A percentile compares a stretch with the other conserved stretches of the same genome.
Evolutionary conservation across 2,113 vertebrate genomes (phyloP).

Genomic region (Ornithorhynchus anatinus): DNA sequence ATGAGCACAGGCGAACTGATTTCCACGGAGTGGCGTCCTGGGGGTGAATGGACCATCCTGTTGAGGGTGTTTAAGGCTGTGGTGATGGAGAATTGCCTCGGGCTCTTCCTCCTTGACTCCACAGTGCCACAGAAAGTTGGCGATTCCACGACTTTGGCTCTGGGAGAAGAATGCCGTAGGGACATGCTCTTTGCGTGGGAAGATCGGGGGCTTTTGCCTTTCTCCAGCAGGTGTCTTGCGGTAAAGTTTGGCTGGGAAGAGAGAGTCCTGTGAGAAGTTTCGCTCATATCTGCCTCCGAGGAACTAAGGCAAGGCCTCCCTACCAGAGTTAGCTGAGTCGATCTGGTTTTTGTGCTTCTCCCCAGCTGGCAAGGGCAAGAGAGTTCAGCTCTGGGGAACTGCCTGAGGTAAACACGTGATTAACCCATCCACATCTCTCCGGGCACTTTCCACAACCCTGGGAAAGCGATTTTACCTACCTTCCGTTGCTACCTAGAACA

Average conservation of each 20-base stretch:
- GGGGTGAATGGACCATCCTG: conserved; percentile 68
- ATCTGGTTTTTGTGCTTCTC: too few species aligned
- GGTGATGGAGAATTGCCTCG: conserved; percentile 75
- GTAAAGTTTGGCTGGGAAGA: conserved; percentile 79
- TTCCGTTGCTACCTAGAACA: too few species aligned
- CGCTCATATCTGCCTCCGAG: too few species aligned
- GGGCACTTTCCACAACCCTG: too few species aligned
- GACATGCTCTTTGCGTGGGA: conserved; percentile 36
- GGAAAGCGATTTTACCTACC: too few species aligned
- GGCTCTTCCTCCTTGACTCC: conserved; percentile 69
- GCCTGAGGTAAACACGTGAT: too few species aligned
- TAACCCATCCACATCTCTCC: too few species aligned
- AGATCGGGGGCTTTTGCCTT: conserved; percentile 66
- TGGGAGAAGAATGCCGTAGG: conserved; percentile 58
- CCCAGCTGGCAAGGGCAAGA: too few species aligned
- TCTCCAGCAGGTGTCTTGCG: conserved; percentile 81
- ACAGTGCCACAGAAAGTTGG: conserved; percentile 61
- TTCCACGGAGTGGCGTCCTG: conserved; percentile 59
- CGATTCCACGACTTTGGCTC: conserved; percentile 7
- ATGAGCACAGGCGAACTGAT: conserved; percentile 74
- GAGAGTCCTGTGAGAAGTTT: neutral
- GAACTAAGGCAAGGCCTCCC: too few species aligned
- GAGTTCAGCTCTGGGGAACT: too few species aligned
- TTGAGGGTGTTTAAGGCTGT: conserved; percentile 78
- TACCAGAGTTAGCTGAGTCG: too few species aligned